Evolutionary conservation across 2,888 invertebrate genomes (phyloP).

Genomic region (Teleiodes luculella): DNA sequence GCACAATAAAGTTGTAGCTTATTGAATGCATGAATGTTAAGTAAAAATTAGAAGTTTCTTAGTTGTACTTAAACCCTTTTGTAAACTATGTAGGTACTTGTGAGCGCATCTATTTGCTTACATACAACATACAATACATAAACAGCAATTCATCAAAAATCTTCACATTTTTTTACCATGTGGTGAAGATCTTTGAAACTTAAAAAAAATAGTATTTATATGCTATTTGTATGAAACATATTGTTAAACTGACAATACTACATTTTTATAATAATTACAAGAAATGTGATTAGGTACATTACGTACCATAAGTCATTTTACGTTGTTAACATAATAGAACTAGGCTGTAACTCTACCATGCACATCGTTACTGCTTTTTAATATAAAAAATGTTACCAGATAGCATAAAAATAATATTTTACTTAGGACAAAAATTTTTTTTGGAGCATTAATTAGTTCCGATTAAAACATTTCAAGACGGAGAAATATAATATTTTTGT

Average conservation of each 20-base stretch:
- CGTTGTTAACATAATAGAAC: no score
- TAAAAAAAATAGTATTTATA: neutral
- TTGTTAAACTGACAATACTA: neutral
- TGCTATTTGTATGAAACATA: neutral
- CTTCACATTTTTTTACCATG: no score
- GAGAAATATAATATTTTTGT: constrained; percentile 57
- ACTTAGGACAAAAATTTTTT: neutral
- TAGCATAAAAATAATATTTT: neutral
- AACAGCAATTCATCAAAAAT: no score
- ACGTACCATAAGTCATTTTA: no score
- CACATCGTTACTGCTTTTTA: no score
- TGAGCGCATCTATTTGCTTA: no score
- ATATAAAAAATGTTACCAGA: neutral
- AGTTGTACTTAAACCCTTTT: neutral
- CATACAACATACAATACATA: no score
- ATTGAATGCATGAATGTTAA: constrained; percentile 2
- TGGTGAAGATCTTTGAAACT: no score
- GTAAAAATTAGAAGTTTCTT: neutral
- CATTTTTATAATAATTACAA: no score
- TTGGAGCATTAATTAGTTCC: neutral
- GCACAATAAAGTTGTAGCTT: neutral
- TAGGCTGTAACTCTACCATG: no score
- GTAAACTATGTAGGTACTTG: no score
- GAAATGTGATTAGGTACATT: no score
- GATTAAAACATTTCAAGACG: constrained; percentile 13